phyloP scores from a whole-genome alignment of 1,140 invertebrate genomes.

The Saccostrea glomerata region DNA sequence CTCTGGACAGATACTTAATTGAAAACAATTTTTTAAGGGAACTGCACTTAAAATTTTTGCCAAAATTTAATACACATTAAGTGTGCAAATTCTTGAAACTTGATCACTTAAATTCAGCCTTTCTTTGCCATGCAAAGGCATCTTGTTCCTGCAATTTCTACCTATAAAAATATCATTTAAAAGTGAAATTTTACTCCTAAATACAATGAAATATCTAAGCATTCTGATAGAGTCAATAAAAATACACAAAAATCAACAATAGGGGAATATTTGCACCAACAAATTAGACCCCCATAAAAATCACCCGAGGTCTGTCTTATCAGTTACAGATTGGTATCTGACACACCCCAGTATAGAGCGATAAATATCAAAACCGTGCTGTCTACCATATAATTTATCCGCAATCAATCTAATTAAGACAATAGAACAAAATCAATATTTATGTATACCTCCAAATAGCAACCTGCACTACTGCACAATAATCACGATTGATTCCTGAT shows the following conservation, averaged over 20 bases:
- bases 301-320: neutral
- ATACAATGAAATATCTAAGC: neutral
- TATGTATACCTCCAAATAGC: neutral
- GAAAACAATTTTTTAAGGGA: neutral
- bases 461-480: neutral
- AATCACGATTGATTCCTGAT: neutral
- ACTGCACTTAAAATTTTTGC: neutral
- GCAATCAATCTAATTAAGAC: conserved; percentile 20
- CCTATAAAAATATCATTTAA: neutral
- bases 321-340: neutral
- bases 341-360: neutral
- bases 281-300: neutral
- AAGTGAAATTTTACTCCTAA: neutral
- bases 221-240: neutral
- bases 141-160: neutral
- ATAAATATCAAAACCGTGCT: neutral
- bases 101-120: neutral
- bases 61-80: neutral
- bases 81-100: neutral
- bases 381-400: conserved; percentile 28
- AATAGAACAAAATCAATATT: neutral
- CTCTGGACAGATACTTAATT: neutral
- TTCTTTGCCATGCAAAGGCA: neutral
- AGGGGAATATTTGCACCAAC: neutral
- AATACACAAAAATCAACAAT: neutral